Percentiles rank a stretch among this genome's conserved stretches.
phyloP scores from a whole-genome alignment of 2,888 invertebrate genomes.

The Uropetala carovei region DNA sequence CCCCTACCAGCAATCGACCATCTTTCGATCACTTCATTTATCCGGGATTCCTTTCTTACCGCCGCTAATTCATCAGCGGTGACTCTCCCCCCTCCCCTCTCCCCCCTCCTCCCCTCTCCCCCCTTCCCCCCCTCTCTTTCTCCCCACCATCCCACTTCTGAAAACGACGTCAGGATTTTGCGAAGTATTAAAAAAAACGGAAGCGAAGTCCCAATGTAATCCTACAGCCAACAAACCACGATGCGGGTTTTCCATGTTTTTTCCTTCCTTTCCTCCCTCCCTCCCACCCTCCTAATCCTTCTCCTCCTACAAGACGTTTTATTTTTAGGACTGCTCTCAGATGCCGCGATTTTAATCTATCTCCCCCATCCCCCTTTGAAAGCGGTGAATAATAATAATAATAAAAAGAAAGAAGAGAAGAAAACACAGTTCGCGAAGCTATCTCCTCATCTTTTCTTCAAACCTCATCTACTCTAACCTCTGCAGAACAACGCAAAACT shows the following conservation, averaged over 20 bases:
- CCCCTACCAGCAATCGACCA: neutral
- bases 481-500: conserved; percentile 16
- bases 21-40: conserved; percentile 24
- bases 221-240: conserved; percentile 46
- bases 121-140: neutral
- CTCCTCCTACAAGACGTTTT: neutral
- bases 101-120: neutral
- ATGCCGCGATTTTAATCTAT: conserved; percentile 43
- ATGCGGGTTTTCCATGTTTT: conserved; percentile 19
- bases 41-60: neutral
- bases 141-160: neutral
- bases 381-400: conserved; percentile 36
- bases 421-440: neutral
- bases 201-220: conserved; percentile 33
- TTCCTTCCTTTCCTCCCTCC: neutral
- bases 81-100: neutral
- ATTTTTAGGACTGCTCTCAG: conserved; percentile 30
- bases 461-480: conserved; percentile 42
- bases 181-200: neutral
- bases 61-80: neutral
- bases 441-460: conserved; percentile 36
- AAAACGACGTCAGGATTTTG: conserved; percentile 5
- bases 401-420: neutral
- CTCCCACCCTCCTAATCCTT: neutral
- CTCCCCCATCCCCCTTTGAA: neutral